Evolutionary conservation across 2,113 vertebrate species (phyloP).

Genomic region (Ammodytes marinus): DNA sequence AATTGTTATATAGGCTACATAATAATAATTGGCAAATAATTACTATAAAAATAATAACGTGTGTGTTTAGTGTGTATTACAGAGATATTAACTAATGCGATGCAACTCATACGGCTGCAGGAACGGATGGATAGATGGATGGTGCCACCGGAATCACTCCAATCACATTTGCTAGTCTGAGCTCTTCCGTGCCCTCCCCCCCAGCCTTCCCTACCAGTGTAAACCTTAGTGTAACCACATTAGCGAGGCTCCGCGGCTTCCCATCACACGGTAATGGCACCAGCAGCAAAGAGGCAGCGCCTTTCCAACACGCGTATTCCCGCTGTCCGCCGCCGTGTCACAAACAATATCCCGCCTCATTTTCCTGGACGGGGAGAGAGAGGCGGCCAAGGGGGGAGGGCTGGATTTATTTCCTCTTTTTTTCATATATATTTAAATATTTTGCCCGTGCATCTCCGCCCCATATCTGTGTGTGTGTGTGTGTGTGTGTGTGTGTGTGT

Average conservation of each 20-base stretch:
- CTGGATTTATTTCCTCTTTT: constrained; percentile 3
- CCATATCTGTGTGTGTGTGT: constrained; percentile 64
- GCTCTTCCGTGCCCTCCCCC: constrained; percentile 24
- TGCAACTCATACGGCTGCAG: not conserved
- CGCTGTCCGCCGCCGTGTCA: constrained; percentile 76
- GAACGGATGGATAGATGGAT: not conserved
- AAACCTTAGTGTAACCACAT: constrained; percentile 88
- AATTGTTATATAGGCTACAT: not conserved
- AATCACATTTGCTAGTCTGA: constrained; percentile 32
- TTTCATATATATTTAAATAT: constrained; percentile 54
- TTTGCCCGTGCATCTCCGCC: constrained; percentile 11
- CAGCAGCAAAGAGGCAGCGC: constrained; percentile 58
- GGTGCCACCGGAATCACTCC: constrained; percentile 24
- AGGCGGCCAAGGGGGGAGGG: not conserved
- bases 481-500: no score
- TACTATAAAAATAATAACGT: not conserved
- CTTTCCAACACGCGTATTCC: constrained; percentile 73
- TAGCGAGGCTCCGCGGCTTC: constrained; percentile 75
- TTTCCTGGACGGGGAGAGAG: constrained; percentile 63
- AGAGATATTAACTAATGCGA: not conserved
- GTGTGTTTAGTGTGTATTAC: not conserved
- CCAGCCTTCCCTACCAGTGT: constrained; percentile 72
- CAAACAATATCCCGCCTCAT: constrained; percentile 81
- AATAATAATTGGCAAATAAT: not conserved
- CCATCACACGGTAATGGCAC: constrained; percentile 86